These are phyloP conservation scores for Vulpes vulpes DNA, from an alignment of 2,113 vertebrate genomes.

Conservation along the genomic window DNA sequence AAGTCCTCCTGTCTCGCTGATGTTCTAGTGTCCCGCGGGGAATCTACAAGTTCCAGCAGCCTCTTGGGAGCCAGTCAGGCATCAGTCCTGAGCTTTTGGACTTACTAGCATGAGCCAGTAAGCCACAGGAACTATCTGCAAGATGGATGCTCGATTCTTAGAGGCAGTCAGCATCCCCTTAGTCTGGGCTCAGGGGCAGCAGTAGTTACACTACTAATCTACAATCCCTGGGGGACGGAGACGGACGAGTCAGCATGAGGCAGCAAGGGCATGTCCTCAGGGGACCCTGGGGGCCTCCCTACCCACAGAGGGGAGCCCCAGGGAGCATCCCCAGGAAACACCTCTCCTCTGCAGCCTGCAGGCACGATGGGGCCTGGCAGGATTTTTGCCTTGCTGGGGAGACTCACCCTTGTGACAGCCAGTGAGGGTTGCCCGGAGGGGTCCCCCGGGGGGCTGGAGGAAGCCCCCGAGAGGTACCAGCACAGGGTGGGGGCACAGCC, in stretches of 20 bases:
- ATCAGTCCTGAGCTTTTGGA: no score
- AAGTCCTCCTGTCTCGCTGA: not conserved
- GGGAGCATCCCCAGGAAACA: not conserved
- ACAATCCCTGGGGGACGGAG: not conserved
- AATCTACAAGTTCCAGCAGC: not conserved
- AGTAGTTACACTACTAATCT: not conserved
- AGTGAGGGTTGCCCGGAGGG: constrained; percentile 83
- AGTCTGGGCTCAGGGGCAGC: not conserved
- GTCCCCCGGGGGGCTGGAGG: constrained; percentile 89
- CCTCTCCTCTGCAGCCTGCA: fast-evolving
- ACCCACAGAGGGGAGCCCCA: not conserved
- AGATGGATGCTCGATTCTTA: not conserved
- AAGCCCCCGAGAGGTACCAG: constrained; percentile 89
- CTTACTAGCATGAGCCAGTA: not conserved
- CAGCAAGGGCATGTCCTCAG: not conserved
- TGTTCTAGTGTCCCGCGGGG: not conserved
- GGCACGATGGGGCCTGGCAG: not conserved
- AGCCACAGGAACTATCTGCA: no score
- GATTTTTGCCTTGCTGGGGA: not conserved
- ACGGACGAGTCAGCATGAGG: not conserved
- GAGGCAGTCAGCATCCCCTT: not conserved
- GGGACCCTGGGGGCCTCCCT: not conserved
- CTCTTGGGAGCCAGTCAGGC: not conserved
- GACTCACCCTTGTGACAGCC: constrained; percentile 87
- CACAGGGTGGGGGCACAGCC: constrained; percentile 83